Evolutionary conservation across 2,888 invertebrate species (phyloP), one percentile per base, ranked within the genome.

Genomic region (Dichetophora obliterata): DNA sequence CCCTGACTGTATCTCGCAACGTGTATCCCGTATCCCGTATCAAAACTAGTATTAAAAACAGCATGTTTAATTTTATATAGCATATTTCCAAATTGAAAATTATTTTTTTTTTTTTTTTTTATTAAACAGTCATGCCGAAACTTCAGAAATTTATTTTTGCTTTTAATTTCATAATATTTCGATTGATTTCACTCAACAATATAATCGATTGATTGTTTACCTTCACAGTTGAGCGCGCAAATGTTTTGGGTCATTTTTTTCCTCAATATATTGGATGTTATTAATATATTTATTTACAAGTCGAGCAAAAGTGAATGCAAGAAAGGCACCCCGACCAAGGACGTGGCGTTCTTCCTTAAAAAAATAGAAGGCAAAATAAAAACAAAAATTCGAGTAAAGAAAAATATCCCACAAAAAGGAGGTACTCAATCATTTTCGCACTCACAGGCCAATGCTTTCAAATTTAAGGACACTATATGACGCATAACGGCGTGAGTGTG

Each of bases 401-500:
- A 9, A n/a, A 22, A 19, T n/a, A 22, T 5, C 27, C 19, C 5
- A 31, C 11, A 19, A 65, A 16, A 65, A 27, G 4, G 16, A 34
- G 57, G 34, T 22, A 59, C 57, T 71, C 59, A 19, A 71, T 71
- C 71, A 71, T 71, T 71, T 71, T 71, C 54, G 31, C 71, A 71
- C 71, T 71, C 59, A 14, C 19, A 27, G 22, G 22, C 59, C 19
- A 69, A 22, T 50, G 9, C 52, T 69, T 16, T 27, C 65, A 34
- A 24, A 65, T 19, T 31, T 43, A 43, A 43, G 43, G 43, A 43
- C 43, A 43, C 43, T 11, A 11, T 43, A 43, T 2, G 43, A 11
- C 43, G 14, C 6, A 14, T 14, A 11, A 43, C 11, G 16, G 52
- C 59, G 16, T 31, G 61, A n/a, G n/a, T 14, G 34, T 72, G 48